A percentile compares a stretch with the other conserved stretches of the same genome.
Evolutionary conservation across 2,888 invertebrate species (phyloP).

Genomic region (Notocelia uddmanniana): DNA sequence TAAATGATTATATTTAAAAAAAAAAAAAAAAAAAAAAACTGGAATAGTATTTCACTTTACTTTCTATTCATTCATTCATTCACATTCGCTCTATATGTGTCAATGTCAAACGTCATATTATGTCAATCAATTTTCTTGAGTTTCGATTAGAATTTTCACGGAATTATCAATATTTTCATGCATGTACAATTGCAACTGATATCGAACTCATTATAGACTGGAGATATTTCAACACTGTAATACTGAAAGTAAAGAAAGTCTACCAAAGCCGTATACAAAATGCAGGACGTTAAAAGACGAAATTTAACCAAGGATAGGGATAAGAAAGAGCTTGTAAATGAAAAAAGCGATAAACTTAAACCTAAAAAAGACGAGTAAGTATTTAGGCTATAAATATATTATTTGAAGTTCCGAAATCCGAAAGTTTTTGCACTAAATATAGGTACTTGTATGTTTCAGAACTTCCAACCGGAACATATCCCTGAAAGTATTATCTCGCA

Average conservation of each 20-base stretch:
- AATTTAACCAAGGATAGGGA: constrained; percentile 52
- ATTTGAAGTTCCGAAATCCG: constrained; percentile 51
- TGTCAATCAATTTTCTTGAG: not conserved
- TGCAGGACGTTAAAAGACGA: constrained; percentile 65
- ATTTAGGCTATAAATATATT: not conserved
- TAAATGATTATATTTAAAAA: too few species aligned
- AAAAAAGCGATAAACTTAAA: constrained; percentile 48
- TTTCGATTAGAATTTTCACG: not conserved
- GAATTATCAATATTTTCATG: too few species aligned
- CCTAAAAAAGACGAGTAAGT: constrained; percentile 52
- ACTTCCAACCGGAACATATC: constrained; percentile 72
- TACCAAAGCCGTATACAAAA: constrained; percentile 43
- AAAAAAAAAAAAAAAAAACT: too few species aligned
- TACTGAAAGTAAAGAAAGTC: not conserved
- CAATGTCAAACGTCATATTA: too few species aligned
- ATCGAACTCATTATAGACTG: not conserved
- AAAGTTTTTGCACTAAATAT: constrained; percentile 8
- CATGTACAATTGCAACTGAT: not conserved
- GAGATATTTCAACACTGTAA: not conserved
- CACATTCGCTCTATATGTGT: too few species aligned
- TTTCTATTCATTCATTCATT: not conserved
- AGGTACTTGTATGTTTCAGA: constrained; percentile 58
- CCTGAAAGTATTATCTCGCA: constrained; percentile 77
- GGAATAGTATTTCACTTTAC: not conserved
- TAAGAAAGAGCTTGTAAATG: constrained; percentile 44